Base-by-base conservation (phyloP, 1,140 invertebrate genomes). In the Dendrolimus punctatus region DNA sequence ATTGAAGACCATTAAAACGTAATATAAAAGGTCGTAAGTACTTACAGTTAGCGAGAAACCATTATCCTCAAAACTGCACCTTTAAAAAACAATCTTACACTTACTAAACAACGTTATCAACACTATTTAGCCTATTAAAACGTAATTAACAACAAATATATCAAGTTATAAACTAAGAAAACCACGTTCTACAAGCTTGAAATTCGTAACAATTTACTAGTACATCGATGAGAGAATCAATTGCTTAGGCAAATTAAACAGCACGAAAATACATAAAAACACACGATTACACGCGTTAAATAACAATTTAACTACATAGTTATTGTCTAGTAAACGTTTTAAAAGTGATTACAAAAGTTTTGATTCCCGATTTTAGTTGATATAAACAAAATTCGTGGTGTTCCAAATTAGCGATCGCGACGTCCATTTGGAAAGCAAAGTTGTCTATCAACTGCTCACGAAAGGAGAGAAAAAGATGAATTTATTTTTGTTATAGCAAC, bases 281-380 rank as follows among this genome's bases (percentile, higher is more conserved):
- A 44, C 23, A 23, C 23, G 23, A 23, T 23, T 23, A 23, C 23
- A 23, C 23, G 23, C 23, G 23, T 23, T 70, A 66, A 63, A 71
- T 65, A 69, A 73, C 71, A 61, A 69, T 60, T 71, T 62, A 74
- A 84, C 79, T 78, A 76, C 71, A 80, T 82, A 56, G 64, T 80
- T 72, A 64, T 71, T 62, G 58, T 56, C 68, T 62, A 55, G 58
- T 57, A 76, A 63, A 49, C 65, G 61, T 73, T 85, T 81, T 82
- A 66, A 84, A 82, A 85, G 68, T 82, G 67, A 68, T 82, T 77
- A 69, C 64, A 85, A 85, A 85, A 85, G 80, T 85, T 85, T 84
- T 72, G 62, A 66, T 64, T 62, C 74, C 68, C 68, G 79, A 79
- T 81, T 77, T 69, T 70, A 74, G 79, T 52, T 75, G 74, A 82